phyloP scores from a whole-genome alignment of 2,797 vertebrate species.

The Semaprochilodus insignis region DNA sequence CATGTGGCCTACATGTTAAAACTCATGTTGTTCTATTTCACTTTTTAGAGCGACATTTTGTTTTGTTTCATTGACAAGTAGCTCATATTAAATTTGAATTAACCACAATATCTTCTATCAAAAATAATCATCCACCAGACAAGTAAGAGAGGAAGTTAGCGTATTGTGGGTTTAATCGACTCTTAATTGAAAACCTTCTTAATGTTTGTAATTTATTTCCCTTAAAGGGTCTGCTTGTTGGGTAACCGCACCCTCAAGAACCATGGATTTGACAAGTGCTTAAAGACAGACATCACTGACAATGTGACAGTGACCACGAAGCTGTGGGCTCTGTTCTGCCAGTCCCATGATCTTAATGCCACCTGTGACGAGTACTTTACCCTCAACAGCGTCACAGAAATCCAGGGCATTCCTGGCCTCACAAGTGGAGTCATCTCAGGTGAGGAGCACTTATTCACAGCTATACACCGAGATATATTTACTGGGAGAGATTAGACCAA shows the following conservation, averaged over 20 bases:
- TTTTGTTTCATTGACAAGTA: no score
- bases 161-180: no score
- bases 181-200: no score
- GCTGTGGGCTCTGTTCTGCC: constrained; percentile 89
- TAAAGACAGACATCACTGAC: constrained; percentile 76
- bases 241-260: constrained; percentile 92
- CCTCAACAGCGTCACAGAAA: constrained; percentile 84
- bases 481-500: neutral
- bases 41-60: no score
- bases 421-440: constrained; percentile 86
- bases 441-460: constrained; percentile 64
- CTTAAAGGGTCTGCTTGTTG: constrained; percentile 87
- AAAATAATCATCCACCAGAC: no score
- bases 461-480: neutral
- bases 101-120: no score
- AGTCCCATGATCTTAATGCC: constrained; percentile 73
- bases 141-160: no score
- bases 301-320: constrained; percentile 81
- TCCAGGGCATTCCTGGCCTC: constrained; percentile 93
- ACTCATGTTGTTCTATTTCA: no score
- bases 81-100: no score
- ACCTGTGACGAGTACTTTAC: constrained; percentile 87
- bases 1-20: no score
- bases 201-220: neutral
- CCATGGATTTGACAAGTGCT: constrained; percentile 82